Evolutionary conservation across 2,797 vertebrate species (phyloP), one percentile per base, ranked within the genome.

Genomic region (Graptemys geographica): DNA sequence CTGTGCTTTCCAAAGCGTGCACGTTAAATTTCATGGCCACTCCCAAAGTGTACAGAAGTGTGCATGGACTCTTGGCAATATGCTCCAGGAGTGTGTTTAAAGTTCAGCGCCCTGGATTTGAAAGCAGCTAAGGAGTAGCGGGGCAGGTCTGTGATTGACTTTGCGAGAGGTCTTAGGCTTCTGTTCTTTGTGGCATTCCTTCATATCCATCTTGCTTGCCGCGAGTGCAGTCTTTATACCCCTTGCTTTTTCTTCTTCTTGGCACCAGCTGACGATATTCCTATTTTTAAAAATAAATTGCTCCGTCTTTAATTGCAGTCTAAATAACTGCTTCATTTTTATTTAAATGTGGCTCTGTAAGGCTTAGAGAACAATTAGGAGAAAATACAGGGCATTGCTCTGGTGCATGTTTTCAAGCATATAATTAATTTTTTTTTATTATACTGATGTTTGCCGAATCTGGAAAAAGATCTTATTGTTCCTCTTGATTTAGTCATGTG

Each of bases 311-410:
- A 98, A 98, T 98, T 98, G 97, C 96, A 92, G 96, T 97, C 98
- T 97, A 98, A 98, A 98, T 98, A 98, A 98, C 98, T 97, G 97
- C 97, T 98, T 98, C 97, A 96, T 98, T 98, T 97, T 98, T 98
- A 98, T 98, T 98, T 98, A 97, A 97, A 96, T 96, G 94, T 96
- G 97, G 94, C 96, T 98, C 96, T 97, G 95, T 87, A 95, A 98
- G 97, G 96, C 96, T 97, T 81, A 93, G 96, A 97, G 97, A 98
- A 98, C 98, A 98, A 98, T 98, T 97, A 97, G 96, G 97, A 98
- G 97, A 97, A 98, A 97, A 98, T 97, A 96, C 89, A 97, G 97
- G 97, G 97, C 96, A 98, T 88, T 92, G 95, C 94, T 89, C 94
- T 95, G 97, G 96, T 96, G 97, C 96, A 92, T 95, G 96, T 97